Base-by-base conservation (phyloP, 2,797 vertebrate genomes). In the Alca torda region DNA sequence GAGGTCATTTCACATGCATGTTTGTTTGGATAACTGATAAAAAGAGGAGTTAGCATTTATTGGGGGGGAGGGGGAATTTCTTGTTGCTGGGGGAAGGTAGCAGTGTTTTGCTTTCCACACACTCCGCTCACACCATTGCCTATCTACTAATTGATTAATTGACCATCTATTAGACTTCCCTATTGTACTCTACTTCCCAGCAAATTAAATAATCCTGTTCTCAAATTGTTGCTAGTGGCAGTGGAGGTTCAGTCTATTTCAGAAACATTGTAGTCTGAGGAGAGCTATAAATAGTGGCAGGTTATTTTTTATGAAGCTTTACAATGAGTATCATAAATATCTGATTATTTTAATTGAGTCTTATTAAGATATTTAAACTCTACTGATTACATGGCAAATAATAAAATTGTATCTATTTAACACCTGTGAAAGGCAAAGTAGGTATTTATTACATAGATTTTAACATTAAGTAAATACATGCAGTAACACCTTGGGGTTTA, bases 281-380 rank as follows among this genome's bases (percentile, higher is more conserved):
- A 89, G 57, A 94, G 33, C 48, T 92, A 83, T 65, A 75, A 95
- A 84, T 92, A 84, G 88, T 69, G 86, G 43, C 74, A 64, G 59
- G 51, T 73, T 95, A 87, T 87, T 90, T 94, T 33, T 82, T 78
- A 70, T 88, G 90, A 90, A 79, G 70, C 54, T 85, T 95, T 94
- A 94, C 70, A 95, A 87, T 86, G 39, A 91, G 77, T 88, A 76
- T 80, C 92, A 96, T 95, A 98, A 97, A 97, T 96, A 97, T 77
- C 70, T 95, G 77, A 92, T 87, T 43, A 63, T 95, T 97, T 97
- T 96, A 96, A 96, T 93, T 97, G 90, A 87, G 65, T 90, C 92
- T 96, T 95, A 97, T 95, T 97, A 96, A 90, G 75, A 83, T 95
- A 90, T 79, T 95, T 97, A 95, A 95, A 97, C 90, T 96, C 57